Percentiles rank a stretch among this genome's conserved stretches.
Evolutionary conservation across 1,140 invertebrate species (phyloP).

Genomic region (Thrips palmi): DNA sequence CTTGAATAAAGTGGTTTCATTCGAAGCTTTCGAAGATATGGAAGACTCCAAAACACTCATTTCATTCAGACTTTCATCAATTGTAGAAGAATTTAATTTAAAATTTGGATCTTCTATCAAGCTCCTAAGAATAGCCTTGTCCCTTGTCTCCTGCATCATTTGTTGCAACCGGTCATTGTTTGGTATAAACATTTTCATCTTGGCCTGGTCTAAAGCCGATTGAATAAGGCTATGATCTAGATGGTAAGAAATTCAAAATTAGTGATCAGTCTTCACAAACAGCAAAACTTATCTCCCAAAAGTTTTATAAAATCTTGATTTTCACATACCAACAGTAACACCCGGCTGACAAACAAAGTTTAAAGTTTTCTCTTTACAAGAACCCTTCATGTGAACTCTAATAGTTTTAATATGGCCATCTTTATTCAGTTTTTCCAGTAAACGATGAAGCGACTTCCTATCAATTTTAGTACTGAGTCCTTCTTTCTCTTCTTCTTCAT

Average conservation of each 20-base stretch:
- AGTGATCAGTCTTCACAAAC: slow-evolving; percentile 3
- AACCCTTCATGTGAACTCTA: slow-evolving; percentile 29
- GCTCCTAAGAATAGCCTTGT: too few species aligned
- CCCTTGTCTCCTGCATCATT: background rate
- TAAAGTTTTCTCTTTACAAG: slow-evolving; percentile 26
- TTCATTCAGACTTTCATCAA: too few species aligned
- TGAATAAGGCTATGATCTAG: slow-evolving; percentile 31
- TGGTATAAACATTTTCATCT: slow-evolving; percentile 33
- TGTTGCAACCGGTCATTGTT: slow-evolving; percentile 2
- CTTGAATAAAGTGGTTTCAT: too few species aligned
- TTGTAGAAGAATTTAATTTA: slow-evolving; percentile 1
- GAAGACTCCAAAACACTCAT: too few species aligned
- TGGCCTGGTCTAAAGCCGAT: slow-evolving; percentile 37
- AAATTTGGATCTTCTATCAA: too few species aligned
- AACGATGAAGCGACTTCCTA: slow-evolving; percentile 35
- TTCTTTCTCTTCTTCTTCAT: slow-evolving; percentile 32
- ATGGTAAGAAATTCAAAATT: slow-evolving; percentile 3
- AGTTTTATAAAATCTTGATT: slow-evolving; percentile 11
- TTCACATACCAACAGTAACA: slow-evolving; percentile 18
- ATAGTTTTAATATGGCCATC: slow-evolving; percentile 39
- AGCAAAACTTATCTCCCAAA: background rate
- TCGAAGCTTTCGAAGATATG: too few species aligned
- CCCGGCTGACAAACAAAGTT: slow-evolving; percentile 37
- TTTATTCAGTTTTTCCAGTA: slow-evolving; percentile 32
- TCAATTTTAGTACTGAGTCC: slow-evolving; percentile 35